Evolutionary conservation across 2,113 vertebrate species (phyloP), one percentile per base, ranked within the genome.

Genomic region (Alaudala cheleensis): DNA sequence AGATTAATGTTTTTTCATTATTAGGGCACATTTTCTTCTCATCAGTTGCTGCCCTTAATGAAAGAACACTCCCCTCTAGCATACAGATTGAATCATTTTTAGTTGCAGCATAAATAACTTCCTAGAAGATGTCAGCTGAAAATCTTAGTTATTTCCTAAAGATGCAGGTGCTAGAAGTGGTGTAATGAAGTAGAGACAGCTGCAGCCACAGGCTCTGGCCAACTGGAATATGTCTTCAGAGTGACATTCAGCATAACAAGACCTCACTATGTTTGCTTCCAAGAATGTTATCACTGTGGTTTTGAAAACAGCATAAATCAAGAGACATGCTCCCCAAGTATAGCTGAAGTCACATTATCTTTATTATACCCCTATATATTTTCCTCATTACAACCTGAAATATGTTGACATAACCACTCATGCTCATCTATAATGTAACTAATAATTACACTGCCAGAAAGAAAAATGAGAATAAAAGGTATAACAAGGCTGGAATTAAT

Each of bases 141-240:
- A 97, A 97, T 95, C 88, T 96, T 90, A 95, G 90, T 78, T 97
- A 97, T 98, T 98, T 98, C 97, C 26, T 73, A 96, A 97, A 97
- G 45, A 53, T 97, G 96, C 98, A 98, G 97, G 97, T 98, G 97
- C 94, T 96, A 76, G 64, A 88, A 90, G 42, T 76, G 26, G 65
- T 76, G 65, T 92, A 95, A 93, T 94, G 96, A 97, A 98, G 94
- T 83, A 92, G 25, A 97, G 91, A 95, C 94, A 97, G 93, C 91
- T 96, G 96, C 93, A 95, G 85, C 64, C 71, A 91, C 64, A 88
- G 72, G 60, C 87, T 88, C 56, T 4, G 1, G 82, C 72, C 97
- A 97, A 97, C 70, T 96, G 86, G 92, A 97, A 97, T 95, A 95
- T n/a, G 88, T 97, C 95, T 97, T 96, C 73, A 61, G 93, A 95